Evolutionary conservation across 2,113 vertebrate species (phyloP), one percentile per base, ranked within the genome.

Genomic region (Oreotrochilus melanogaster): DNA sequence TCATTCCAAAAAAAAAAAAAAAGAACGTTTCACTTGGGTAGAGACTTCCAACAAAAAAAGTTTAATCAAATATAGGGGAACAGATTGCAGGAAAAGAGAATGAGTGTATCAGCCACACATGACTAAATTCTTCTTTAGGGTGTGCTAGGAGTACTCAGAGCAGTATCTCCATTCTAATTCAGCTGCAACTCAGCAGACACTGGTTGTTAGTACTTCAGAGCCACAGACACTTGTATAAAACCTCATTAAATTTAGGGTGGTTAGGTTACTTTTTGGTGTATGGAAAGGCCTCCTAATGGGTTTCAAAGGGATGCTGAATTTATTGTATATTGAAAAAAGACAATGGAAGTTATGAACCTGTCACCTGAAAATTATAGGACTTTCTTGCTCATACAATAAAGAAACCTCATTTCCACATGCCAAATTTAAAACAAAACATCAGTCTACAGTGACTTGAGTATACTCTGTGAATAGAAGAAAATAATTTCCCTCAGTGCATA

Each of bases 311-410:
- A 92, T 92, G 53, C 39, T 85, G 92, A 90, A 7, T 96, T 97
- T 96, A 95, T 80, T 92, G 19, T 82, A 61, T 73, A 96, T 96
- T 93, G 48, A 92, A 85, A 96, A 96, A 90, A 89, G 45, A 54
- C 42, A 96, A 95, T 76, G 73, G 37, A 98, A 96, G n/a, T 83
- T 87, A 88, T 89, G 76, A 92, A 88, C 75, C 87, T 54, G 43
- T 45, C 22, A 65, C 53, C 84, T 89, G 31, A 95, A 95, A 96
- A 86, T 96, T 92, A 96, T 75, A 79, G 80, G 83, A 65, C 48
- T 82, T 96, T 71, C 82, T 92, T 79, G 88, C 48, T 95, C 84
- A 92, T 96, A 95, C 96, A 96, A 96, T 95, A 97, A 96, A 96
- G 85, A 96, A 95, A 86, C 14, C 37, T 91, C 11, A 11, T 96